These are phyloP conservation scores for Chydorus sphaericus DNA, from an alignment of 2,888 invertebrate genomes.

Conservation along the genomic window DNA sequence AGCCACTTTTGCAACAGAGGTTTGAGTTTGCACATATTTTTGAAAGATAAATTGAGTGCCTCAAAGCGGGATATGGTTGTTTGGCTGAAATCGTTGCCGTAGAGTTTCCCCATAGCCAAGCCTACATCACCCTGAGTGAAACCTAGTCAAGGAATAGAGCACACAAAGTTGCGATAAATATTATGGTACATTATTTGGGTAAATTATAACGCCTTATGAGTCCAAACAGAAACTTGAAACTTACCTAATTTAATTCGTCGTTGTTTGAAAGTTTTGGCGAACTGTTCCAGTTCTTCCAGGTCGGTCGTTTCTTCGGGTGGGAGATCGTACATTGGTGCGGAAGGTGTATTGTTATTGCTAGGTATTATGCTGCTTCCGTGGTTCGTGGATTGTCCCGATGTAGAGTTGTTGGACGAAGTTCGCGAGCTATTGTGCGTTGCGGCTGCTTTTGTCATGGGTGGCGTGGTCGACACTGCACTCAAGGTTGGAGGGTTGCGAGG, in stretches of 20 bases:
- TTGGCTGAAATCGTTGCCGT: slow-evolving; percentile 97
- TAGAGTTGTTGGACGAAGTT: background rate
- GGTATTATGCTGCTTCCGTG: background rate
- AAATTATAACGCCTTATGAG: background rate
- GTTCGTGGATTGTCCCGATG: too few relatives aligned
- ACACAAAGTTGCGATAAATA: too few relatives aligned
- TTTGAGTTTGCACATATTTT: slow-evolving; percentile 99
- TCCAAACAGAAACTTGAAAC: slow-evolving; percentile 20
- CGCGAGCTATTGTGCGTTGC: slow-evolving; percentile 6
- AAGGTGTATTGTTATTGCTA: slow-evolving; percentile 27
- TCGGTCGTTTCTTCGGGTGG: slow-evolving; percentile 90
- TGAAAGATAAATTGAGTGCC: slow-evolving; percentile 93
- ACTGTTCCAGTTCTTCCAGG: slow-evolving; percentile 93
- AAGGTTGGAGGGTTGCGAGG: slow-evolving; percentile 15
- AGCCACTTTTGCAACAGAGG: slow-evolving; percentile 95
- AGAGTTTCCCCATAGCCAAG: slow-evolving; percentile 93
- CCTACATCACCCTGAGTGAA: slow-evolving; percentile 99
- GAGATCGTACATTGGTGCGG: slow-evolving; percentile 45
- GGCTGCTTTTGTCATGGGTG: slow-evolving; percentile 6
- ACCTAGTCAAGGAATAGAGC: slow-evolving; percentile 40
- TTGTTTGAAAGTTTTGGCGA: slow-evolving; percentile 96
- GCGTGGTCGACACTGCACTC: background rate
- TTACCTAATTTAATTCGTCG: slow-evolving; percentile 86
- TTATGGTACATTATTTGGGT: background rate
- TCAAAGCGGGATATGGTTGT: slow-evolving; percentile 98